These are phyloP conservation scores for Cybosia mesomella DNA, from an alignment of 2,888 invertebrate species.

Conservation along the genomic window DNA sequence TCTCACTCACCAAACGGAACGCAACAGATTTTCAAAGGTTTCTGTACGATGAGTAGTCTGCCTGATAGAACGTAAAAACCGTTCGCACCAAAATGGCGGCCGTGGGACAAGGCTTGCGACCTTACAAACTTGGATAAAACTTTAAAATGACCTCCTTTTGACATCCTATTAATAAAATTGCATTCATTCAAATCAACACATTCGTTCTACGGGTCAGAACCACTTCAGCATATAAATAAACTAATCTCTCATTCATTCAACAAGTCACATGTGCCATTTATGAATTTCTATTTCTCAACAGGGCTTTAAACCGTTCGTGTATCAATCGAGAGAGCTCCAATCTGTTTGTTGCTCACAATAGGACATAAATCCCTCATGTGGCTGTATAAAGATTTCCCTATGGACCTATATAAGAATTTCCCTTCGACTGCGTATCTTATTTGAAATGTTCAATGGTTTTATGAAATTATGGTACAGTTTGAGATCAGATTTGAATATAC, in stretches of 20 bases:
- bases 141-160: no score
- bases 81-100: no score
- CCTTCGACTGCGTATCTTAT: conserved; percentile 40
- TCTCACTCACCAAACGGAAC: no score
- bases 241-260: neutral
- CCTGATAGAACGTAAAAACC: no score
- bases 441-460: conserved; percentile 32
- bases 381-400: conserved; percentile 64
- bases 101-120: no score
- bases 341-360: conserved; percentile 25
- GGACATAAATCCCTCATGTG: conserved; percentile 49
- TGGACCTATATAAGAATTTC: conserved; percentile 46
- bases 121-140: no score
- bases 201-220: neutral
- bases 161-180: no score
- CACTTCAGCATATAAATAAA: no score
- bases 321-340: conserved; percentile 33
- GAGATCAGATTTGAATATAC: neutral
- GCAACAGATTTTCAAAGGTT: no score
- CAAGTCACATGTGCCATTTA: neutral
- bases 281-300: conserved; percentile 20
- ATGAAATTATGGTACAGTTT: conserved; percentile 10
- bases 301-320: conserved; percentile 16
- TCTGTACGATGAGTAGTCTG: no score
- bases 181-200: neutral